A percentile compares a stretch with the other conserved stretches of the same genome.
phyloP scores from a whole-genome alignment of 2,888 invertebrate genomes.

The Rutpela maculata region DNA sequence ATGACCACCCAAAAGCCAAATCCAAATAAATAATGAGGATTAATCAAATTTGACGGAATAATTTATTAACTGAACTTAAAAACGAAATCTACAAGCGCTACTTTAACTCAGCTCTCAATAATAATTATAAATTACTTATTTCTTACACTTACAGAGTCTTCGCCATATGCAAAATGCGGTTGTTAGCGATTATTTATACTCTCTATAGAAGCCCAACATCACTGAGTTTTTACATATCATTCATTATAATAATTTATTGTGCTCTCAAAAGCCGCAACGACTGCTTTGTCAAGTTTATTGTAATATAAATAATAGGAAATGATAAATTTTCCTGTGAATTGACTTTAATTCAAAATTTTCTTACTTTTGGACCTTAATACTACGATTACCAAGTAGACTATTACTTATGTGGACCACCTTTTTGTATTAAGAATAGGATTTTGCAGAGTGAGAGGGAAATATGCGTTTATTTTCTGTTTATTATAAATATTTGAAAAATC shows the following conservation, averaged over 20 bases:
- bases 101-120: constrained; percentile 8
- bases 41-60: constrained; percentile 52
- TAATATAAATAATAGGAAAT: constrained; percentile 19
- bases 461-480: too few species aligned
- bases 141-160: not conserved
- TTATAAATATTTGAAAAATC: too few species aligned
- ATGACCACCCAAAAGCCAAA: constrained; percentile 54
- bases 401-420: constrained; percentile 52
- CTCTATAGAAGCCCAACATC: not conserved
- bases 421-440: constrained; percentile 33
- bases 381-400: constrained; percentile 49
- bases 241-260: constrained; percentile 32
- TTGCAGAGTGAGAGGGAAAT: too few species aligned
- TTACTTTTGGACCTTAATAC: constrained; percentile 25
- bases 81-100: constrained; percentile 20
- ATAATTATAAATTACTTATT: constrained; percentile 33
- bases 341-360: constrained; percentile 29
- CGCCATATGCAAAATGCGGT: constrained; percentile 31
- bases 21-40: constrained; percentile 52
- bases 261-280: not conserved
- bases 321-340: constrained; percentile 23
- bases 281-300: not conserved
- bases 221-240: constrained; percentile 23
- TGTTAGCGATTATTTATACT: constrained; percentile 31
- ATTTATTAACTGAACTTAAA: constrained; percentile 45